Evolutionary conservation across 2,113 vertebrate species (phyloP), one percentile per base, ranked within the genome.

Genomic region (human (Homo sapiens)): DNA sequence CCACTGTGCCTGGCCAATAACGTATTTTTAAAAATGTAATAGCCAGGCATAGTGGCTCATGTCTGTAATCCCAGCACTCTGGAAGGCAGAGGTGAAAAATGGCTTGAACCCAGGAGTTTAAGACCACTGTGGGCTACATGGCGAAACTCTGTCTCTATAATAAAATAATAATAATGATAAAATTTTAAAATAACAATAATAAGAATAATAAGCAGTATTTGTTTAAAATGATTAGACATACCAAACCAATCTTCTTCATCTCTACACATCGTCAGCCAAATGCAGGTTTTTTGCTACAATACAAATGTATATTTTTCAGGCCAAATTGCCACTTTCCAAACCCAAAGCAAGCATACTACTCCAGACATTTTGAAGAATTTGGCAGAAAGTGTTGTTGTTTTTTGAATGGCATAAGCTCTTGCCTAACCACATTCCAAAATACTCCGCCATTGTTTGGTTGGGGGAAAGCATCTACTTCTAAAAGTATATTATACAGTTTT

Each of bases 401-500:
- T 27, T 23, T 82, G 5, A 59, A 25, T 57, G 55, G 17, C 55
- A 59, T 59, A 40, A 82, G 27, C 40, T 75, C 23, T 23, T 82
- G 13, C n/a, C n/a, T 82, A 59, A 14, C 23, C 23, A 82, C n/a
- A 59, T 59, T 82, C 55, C 23, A 40, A 59, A 40, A 40, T 30
- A 59, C 52, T 59, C 22, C 17, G 55, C 27, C 23, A 59, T 59
- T 59, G 23, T 75, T 43, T 27, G 23, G n/a, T 27, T 40, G 7
- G 2, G 13, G 1, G n/a, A 40, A 59, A 40, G 8, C 0, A 1
- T 40, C 13, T 25, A 59, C 40, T 16, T 59, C 38, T 10, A 27
- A 27, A 82, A 59, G 40, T 59, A 1, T n/a, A 57, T 14, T 25
- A 59, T 30, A 43, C 13, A 40, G 7, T 27, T 59, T 81, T 82